Percentiles rank a stretch among this genome's conserved stretches.
Evolutionary conservation across 2,888 invertebrate species (phyloP).

Genomic region (Pseudococcus jackbeardsleyi): DNA sequence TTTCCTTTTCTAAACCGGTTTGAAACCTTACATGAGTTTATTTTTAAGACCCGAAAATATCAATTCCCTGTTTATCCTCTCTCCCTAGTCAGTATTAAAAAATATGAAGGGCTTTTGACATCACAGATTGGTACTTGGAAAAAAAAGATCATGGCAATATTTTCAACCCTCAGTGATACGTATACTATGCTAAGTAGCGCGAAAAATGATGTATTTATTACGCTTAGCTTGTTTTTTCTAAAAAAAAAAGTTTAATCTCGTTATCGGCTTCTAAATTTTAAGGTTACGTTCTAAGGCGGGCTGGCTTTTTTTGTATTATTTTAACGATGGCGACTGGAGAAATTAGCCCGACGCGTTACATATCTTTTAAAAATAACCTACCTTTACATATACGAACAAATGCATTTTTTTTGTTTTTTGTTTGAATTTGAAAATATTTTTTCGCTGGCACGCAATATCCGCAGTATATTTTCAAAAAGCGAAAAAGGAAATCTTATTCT

Average conservation of each 20-base stretch:
- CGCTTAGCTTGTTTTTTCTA: constrained; percentile 34
- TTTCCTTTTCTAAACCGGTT: background rate
- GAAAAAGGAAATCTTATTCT: constrained; percentile 1
- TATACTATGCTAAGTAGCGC: constrained; percentile 13
- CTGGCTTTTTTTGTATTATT: constrained; percentile 3
- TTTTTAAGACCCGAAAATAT: background rate
- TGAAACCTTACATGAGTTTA: background rate
- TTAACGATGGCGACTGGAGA: background rate
- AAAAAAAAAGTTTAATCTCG: background rate
- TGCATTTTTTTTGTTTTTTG: constrained; percentile 19
- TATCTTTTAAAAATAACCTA: constrained; percentile 6
- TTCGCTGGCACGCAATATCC: background rate
- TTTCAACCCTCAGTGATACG: background rate
- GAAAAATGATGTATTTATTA: background rate
- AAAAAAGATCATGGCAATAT: background rate
- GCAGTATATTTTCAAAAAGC: background rate
- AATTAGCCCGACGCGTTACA: constrained; percentile 11
- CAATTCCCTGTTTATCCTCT: background rate
- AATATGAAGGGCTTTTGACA: background rate
- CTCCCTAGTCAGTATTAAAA: background rate
- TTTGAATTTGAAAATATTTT: background rate
- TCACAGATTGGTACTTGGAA: background rate
- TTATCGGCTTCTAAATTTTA: constrained; percentile 32
- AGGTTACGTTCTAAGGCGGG: background rate
- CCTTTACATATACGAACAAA: constrained; percentile 29